phyloP scores from a whole-genome alignment of 2,113 vertebrate genomes.

The Hippocampus comes region DNA sequence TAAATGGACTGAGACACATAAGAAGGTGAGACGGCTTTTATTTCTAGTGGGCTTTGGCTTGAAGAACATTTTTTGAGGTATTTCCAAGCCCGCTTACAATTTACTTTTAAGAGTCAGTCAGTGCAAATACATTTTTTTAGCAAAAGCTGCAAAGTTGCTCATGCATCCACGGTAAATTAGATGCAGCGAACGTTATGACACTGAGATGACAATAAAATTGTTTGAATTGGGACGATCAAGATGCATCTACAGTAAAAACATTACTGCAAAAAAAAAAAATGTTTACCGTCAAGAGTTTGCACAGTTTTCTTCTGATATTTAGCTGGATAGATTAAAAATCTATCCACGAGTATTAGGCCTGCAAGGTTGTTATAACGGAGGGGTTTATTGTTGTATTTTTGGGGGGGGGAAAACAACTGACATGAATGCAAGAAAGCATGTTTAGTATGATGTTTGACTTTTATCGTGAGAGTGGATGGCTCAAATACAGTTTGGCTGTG shows the following conservation, averaged over 20 bases:
- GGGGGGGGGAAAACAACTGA: slow-evolving; percentile 24
- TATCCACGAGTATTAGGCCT: slow-evolving; percentile 3
- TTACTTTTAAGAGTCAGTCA: not conserved
- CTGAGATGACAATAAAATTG: not conserved
- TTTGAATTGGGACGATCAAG: not conserved
- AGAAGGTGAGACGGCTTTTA: not conserved
- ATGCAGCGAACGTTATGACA: not conserved
- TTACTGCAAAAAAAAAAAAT: slow-evolving; percentile 29
- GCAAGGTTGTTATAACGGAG: slow-evolving; percentile 15
- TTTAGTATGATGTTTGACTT: slow-evolving; percentile 30
- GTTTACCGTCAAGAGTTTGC: slow-evolving; percentile 35
- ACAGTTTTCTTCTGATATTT: slow-evolving; percentile 34
- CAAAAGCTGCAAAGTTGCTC: not conserved
- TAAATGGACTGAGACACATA: slow-evolving; percentile 6
- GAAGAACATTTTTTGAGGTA: not conserved
- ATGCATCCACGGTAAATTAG: not conserved
- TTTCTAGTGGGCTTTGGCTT: not conserved
- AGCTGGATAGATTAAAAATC: slow-evolving; percentile 14
- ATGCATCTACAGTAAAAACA: slow-evolving; percentile 7
- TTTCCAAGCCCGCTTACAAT: not conserved
- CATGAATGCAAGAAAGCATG: slow-evolving; percentile 35
- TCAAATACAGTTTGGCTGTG: slow-evolving; percentile 47
- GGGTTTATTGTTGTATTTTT: slow-evolving; percentile 22
- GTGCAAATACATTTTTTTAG: not conserved
- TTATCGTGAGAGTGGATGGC: slow-evolving; percentile 32